A percentile compares a stretch with the other conserved stretches of the same genome.
Evolutionary conservation across 1,140 invertebrate species (phyloP).

Genomic region (Episyrphus balteatus): DNA sequence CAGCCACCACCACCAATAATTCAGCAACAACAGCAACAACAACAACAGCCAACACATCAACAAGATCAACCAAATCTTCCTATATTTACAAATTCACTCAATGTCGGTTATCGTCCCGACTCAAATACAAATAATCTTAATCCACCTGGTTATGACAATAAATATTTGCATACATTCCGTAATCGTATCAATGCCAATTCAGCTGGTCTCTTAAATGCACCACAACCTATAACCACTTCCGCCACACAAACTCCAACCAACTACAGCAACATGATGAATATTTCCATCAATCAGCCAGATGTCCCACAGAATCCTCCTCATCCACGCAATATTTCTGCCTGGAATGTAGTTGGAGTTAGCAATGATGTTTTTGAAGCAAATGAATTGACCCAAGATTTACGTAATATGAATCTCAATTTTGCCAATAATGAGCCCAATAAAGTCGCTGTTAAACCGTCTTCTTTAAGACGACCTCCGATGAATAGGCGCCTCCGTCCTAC

Average conservation of each 20-base stretch:
- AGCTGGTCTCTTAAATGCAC: too few relatives aligned
- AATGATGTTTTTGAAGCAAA: not conserved
- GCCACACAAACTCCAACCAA: not conserved
- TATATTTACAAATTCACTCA: not conserved
- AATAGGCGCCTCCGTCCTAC: not conserved
- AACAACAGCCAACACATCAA: conserved; percentile 4
- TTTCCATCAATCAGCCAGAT: too few relatives aligned
- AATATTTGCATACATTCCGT: conserved; percentile 1
- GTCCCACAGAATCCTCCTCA: not conserved
- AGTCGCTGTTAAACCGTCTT: conserved; percentile 18
- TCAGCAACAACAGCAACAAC: conserved; percentile 12
- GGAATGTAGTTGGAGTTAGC: not conserved
- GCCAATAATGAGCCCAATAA: conserved; percentile 30
- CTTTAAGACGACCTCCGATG: not conserved
- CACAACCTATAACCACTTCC: not conserved
- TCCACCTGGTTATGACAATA: not conserved
- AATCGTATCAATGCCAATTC: not conserved
- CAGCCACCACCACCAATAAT: not conserved
- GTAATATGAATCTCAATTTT: conserved; percentile 29
- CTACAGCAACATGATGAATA: not conserved
- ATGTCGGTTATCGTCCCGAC: not conserved
- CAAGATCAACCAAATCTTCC: not conserved
- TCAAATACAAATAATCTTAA: not conserved
- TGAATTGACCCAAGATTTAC: not conserved
- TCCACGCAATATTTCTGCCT: not conserved